Conservation (phyloP, 2,797 vertebrate genomes). For the Squalus acanthias region DNA sequence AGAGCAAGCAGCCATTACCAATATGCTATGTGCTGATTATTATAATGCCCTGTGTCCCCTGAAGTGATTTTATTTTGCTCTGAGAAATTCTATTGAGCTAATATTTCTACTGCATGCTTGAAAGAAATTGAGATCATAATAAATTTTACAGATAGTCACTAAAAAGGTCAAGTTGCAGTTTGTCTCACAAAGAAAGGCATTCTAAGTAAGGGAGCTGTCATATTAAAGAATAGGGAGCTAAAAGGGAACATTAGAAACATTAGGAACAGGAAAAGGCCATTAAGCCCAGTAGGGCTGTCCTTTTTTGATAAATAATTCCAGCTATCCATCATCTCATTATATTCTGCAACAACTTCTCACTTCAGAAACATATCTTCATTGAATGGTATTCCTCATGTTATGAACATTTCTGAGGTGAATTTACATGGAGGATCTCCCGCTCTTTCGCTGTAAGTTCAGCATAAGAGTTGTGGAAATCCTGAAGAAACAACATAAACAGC, state of each 20-base stretch:
- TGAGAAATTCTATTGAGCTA: conserved; percentile 12
- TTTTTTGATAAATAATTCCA: conserved; percentile 9
- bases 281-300: background rate
- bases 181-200: conserved; percentile 23
- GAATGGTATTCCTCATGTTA: background rate
- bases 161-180: conserved; percentile 26
- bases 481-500: background rate
- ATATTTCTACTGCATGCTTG: conserved; percentile 22
- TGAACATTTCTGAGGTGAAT: conserved; percentile 5
- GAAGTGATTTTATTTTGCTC: conserved; percentile 35
- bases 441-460: background rate
- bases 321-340: background rate
- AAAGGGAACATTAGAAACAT: background rate
- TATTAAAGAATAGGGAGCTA: background rate
- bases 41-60: background rate
- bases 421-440: background rate
- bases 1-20: conserved; percentile 21
- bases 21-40: conserved; percentile 13
- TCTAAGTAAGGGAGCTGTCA: background rate
- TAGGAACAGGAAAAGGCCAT: background rate
- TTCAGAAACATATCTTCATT: background rate
- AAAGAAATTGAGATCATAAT: conserved; percentile 33
- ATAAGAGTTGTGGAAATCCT: background rate
- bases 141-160: conserved; percentile 21
- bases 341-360: background rate